Conservation (phyloP, 2,113 vertebrate species). For the Hiodon tergisus region DNA sequence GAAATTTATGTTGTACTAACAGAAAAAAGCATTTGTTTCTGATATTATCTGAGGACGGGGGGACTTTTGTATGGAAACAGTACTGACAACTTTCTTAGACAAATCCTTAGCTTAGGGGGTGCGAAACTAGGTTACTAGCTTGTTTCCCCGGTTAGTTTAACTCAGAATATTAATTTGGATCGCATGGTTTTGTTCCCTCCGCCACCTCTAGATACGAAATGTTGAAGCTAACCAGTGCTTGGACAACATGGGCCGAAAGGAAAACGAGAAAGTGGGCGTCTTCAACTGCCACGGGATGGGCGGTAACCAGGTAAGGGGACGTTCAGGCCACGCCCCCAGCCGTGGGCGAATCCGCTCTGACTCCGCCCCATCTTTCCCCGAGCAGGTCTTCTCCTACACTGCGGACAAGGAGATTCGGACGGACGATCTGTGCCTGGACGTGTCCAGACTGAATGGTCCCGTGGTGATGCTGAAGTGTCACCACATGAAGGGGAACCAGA, state of each 20-base stretch:
- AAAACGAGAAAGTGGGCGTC: constrained; percentile 97
- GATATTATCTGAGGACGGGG: too few relatives aligned
- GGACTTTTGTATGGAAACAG: too few relatives aligned
- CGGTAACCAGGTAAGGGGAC: constrained; percentile 84
- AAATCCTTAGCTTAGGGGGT: background rate
- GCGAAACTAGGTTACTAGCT: background rate
- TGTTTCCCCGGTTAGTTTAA: background rate
- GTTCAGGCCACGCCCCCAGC: background rate
- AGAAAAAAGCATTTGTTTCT: too few relatives aligned
- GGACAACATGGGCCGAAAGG: constrained; percentile 98
- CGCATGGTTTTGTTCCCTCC: background rate
- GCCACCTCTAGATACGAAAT: constrained; percentile 80
- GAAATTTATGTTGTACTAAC: background rate
- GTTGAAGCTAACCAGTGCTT: constrained; percentile 97
- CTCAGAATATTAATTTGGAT: background rate
- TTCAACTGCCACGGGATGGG: constrained; percentile 99
- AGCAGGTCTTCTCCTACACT: constrained; percentile 95
- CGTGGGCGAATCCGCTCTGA: background rate
- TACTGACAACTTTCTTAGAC: too few relatives aligned
- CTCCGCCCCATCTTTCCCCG: background rate
- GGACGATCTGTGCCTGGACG: constrained; percentile 93
- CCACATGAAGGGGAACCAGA: constrained; percentile 97
- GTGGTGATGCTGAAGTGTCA: constrained; percentile 96
- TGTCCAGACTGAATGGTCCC: constrained; percentile 89
- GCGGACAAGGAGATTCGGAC: constrained; percentile 96